Conservation (phyloP, 2,797 vertebrate species). For the Salarias fasciatus region DNA sequence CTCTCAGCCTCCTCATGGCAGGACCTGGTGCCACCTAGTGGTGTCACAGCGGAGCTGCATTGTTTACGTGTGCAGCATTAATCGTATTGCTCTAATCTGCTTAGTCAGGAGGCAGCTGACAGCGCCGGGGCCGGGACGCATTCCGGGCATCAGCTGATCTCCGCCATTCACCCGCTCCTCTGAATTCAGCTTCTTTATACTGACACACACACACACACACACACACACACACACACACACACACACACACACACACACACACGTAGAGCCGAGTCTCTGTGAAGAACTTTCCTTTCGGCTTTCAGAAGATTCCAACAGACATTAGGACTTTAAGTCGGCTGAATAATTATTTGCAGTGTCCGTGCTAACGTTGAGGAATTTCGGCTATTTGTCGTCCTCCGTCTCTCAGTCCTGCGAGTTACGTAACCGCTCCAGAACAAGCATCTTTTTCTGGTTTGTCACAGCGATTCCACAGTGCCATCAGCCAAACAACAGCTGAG, state of each 20-base stretch:
- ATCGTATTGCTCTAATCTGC: conserved; percentile 50
- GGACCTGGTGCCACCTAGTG: conserved; percentile 47
- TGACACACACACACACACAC: background rate
- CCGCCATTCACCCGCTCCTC: conserved; percentile 2
- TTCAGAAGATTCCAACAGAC: no score
- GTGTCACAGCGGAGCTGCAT: conserved; percentile 16
- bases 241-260: background rate
- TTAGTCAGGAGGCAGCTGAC: conserved; percentile 55
- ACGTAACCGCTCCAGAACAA: conserved; percentile 43
- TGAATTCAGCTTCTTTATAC: background rate
- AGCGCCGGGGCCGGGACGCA: conserved; percentile 31
- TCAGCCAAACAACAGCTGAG: background rate
- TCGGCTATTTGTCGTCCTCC: conserved; percentile 25
- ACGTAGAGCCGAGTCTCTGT: background rate
- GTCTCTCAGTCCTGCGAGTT: conserved; percentile 40
- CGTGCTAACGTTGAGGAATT: conserved; percentile 35
- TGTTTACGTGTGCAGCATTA: conserved; percentile 24
- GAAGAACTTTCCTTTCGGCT: background rate
- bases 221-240: background rate
- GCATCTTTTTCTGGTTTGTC: conserved; percentile 21
- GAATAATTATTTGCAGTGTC: no score
- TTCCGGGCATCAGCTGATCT: conserved; percentile 34
- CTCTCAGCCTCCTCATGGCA: background rate
- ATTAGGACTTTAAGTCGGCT: no score
- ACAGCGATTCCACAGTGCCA: conserved; percentile 11